Conservation (phyloP, 2,888 invertebrate species). For the Bruchidius siliquastri region DNA sequence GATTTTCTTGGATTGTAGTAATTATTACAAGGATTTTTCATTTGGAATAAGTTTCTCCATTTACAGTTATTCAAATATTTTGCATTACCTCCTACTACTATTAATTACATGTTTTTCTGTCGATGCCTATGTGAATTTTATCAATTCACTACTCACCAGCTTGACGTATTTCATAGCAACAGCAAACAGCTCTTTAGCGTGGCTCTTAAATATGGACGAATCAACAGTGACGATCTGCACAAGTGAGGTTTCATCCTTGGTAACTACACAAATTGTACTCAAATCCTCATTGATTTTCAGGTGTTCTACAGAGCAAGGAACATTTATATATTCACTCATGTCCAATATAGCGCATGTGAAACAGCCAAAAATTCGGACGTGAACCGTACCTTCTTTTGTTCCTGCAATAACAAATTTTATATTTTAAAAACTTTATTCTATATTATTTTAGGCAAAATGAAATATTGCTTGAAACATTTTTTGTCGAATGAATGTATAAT, state of each 20-base stretch:
- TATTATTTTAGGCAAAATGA: no score
- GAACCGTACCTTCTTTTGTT: conserved; percentile 66
- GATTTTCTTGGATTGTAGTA: no score
- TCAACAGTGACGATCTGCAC: conserved; percentile 53
- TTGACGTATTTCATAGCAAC: conserved; percentile 73
- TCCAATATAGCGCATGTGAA: conserved; percentile 72
- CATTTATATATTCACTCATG: conserved; percentile 53
- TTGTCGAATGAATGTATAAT: no score
- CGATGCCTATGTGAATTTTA: no score
- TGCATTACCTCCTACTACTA: no score
- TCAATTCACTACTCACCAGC: conserved; percentile 13
- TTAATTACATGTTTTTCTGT: no score
- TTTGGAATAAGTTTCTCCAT: no score
- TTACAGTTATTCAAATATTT: no score
- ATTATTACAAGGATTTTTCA: no score
- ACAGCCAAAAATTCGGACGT: conserved; percentile 78
- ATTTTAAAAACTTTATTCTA: no score
- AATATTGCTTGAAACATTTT: no score
- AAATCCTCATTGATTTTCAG: conserved; percentile 69
- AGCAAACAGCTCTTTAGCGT: conserved; percentile 64
- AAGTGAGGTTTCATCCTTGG: conserved; percentile 51
- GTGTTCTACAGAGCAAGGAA: conserved; percentile 56
- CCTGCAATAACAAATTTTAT: conserved; percentile 44
- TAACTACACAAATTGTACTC: conserved; percentile 62
- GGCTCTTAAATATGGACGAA: conserved; percentile 60